Evolutionary conservation across 2,113 vertebrate species (phyloP).

Genomic region (Eptesicus fuscus): DNA sequence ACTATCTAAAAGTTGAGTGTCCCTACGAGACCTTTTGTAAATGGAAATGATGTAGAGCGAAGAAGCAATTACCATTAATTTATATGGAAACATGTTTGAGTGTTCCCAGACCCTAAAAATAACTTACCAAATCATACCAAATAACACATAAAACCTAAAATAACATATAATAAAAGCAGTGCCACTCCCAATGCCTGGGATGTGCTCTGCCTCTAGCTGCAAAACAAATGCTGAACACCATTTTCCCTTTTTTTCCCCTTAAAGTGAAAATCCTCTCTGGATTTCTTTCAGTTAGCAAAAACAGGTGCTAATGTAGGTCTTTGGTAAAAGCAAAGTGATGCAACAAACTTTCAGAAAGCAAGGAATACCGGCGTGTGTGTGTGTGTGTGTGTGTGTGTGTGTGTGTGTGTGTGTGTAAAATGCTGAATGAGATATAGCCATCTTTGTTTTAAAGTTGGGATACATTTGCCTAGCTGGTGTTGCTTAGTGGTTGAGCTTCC

Average conservation of each 20-base stretch:
- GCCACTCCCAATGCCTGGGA: neutral
- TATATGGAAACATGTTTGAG: neutral
- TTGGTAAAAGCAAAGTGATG: neutral
- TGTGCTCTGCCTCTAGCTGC: neutral
- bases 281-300: neutral
- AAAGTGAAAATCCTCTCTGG: neutral
- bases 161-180: neutral
- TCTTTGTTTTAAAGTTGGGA: constrained; percentile 1
- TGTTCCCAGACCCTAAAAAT: neutral
- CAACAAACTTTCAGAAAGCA: neutral
- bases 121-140: neutral
- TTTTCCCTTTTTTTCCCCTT: neutral
- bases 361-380: neutral
- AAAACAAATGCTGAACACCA: neutral
- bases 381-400: neutral
- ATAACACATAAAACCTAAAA: neutral
- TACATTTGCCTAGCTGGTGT: too few relatives aligned
- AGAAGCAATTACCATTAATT: neutral
- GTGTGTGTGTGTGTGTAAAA: neutral
- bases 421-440: neutral
- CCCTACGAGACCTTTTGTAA: neutral
- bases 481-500: too few relatives aligned
- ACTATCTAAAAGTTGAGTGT: neutral
- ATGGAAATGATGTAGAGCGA: neutral
- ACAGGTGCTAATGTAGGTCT: neutral